A percentile compares a stretch with the other conserved stretches of the same genome.
These are phyloP conservation scores for Tiaroga cobitis DNA, from an alignment of 2,797 vertebrate species.

Conservation along the genomic window DNA sequence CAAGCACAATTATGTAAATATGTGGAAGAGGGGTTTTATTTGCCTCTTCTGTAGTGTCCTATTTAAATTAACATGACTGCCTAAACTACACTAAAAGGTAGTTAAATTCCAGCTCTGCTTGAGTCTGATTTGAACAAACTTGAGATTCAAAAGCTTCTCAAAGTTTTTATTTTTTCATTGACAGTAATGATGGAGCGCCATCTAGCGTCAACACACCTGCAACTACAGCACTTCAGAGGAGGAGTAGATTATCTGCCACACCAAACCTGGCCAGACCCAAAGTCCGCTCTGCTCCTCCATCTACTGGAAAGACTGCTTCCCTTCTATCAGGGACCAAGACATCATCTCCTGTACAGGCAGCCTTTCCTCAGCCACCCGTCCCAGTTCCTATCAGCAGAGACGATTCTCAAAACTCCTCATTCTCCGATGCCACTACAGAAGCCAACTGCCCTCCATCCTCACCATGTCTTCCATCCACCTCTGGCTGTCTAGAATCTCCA, in stretches of 20 bases:
- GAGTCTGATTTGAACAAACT: neutral
- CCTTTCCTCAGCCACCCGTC: constrained; percentile 59
- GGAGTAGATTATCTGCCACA: constrained; percentile 84
- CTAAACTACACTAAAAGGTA: neutral
- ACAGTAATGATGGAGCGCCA: constrained; percentile 71
- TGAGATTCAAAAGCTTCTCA: neutral
- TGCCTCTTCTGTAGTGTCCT: neutral
- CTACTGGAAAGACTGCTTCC: constrained; percentile 67
- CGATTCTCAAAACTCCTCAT: constrained; percentile 15
- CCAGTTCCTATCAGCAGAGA: neutral
- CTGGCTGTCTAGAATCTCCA: constrained; percentile 28
- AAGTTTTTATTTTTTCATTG: constrained; percentile 29
- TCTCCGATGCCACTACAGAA: constrained; percentile 6
- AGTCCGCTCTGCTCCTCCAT: constrained; percentile 69
- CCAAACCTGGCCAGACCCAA: constrained; percentile 81
- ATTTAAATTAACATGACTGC: neutral
- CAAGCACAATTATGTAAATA: neutral
- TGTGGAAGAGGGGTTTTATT: neutral
- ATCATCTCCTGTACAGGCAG: constrained; percentile 48
- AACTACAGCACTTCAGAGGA: constrained; percentile 80
- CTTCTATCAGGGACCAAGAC: constrained; percentile 63
- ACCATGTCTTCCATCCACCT: constrained; percentile 37
- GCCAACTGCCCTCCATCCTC: constrained; percentile 10
- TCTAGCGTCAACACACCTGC: constrained; percentile 68
- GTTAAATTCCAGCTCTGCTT: neutral